Conservation (phyloP, 2,113 vertebrate genomes). For the Cyprinus carpio region DNA sequence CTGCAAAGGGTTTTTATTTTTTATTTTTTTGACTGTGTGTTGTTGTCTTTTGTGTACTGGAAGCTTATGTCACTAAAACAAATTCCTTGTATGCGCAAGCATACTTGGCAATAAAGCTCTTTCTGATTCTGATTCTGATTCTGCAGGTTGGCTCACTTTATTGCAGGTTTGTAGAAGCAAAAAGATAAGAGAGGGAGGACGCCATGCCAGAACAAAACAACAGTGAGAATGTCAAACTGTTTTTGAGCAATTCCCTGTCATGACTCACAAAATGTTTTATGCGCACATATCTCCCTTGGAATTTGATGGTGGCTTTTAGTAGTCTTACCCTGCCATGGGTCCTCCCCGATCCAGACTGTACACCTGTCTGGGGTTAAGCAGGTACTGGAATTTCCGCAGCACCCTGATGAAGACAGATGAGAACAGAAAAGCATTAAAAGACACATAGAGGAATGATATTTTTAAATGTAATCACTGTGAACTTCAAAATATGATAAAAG, state of each 20-base stretch:
- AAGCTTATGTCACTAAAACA: too few species aligned
- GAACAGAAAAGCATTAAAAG: conserved; percentile 22
- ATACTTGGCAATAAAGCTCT: too few species aligned
- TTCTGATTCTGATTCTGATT: too few species aligned
- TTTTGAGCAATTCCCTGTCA: conserved; percentile 29
- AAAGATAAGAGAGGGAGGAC: conserved; percentile 35
- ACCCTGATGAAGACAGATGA: conserved; percentile 72
- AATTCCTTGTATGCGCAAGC: too few species aligned
- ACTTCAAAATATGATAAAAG: not conserved
- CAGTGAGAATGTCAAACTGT: conserved; percentile 37
- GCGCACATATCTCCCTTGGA: not conserved
- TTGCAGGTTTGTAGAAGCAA: conserved; percentile 50
- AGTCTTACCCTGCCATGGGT: conserved; percentile 83
- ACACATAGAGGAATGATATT: conserved; percentile 3
- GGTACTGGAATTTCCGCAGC: conserved; percentile 88
- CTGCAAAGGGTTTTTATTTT: too few species aligned
- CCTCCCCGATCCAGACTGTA: conserved; percentile 83
- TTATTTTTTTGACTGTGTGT: too few species aligned
- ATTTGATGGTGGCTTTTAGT: not conserved
- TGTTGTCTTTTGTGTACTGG: too few species aligned
- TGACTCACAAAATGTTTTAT: not conserved
- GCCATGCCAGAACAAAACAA: conserved; percentile 33
- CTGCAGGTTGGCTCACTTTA: conserved; percentile 30
- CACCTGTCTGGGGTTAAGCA: conserved; percentile 91
- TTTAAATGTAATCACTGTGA: not conserved